Evolutionary conservation across 2,113 vertebrate species (phyloP), one percentile per base, ranked within the genome.

Genomic region (Cacatua alba): DNA sequence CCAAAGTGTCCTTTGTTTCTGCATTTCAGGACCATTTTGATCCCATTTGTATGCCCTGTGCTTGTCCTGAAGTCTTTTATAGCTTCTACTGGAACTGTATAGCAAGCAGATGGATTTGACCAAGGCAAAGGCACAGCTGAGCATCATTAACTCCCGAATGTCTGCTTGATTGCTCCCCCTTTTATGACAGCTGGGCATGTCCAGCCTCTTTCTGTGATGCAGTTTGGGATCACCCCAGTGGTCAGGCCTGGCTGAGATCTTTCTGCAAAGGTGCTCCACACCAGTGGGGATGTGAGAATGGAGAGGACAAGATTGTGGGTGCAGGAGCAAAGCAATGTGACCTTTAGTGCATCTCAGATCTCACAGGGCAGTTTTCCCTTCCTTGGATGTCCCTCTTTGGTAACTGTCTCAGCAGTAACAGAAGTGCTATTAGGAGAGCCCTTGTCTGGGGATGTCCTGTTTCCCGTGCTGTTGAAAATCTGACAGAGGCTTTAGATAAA

Each of bases 1-100:
- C 57, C 81, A 44, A 76, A 93, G 67, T 63, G 65, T 57, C 65
- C 79, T 92, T 85, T 92, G 28, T 94, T 94, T 79, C 59, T 57
- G 41, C 0, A 0, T 87, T 89, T 91, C 74, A 70, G 57, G 55
- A 96, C 76, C 37, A 29, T 87, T 94, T 91, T 69, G 72, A 44
- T 91, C 74, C 69, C 44, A 28, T 82, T 76, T 91, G 12, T 52
- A 20, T 68, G 33, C 76, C 90, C 76, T 46, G 71, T 74, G 51
- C 64, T 81, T 35, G 46, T 83, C 41, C 62, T 55, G 75, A 72
- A 70, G 46, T 86, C 67, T 91, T 35, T 46, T 29, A 17, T 4
- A 26, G 46, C 81, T 95, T 59, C 71, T 64, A 0, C n/a, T 88
- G 71, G 59, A 86, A n/a, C 44, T 55, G 39, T 67, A 15, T 35